A percentile compares a stretch with the other conserved stretches of the same genome.
Conservation (phyloP, 2,113 vertebrate genomes). For the Sylvia atricapilla region DNA sequence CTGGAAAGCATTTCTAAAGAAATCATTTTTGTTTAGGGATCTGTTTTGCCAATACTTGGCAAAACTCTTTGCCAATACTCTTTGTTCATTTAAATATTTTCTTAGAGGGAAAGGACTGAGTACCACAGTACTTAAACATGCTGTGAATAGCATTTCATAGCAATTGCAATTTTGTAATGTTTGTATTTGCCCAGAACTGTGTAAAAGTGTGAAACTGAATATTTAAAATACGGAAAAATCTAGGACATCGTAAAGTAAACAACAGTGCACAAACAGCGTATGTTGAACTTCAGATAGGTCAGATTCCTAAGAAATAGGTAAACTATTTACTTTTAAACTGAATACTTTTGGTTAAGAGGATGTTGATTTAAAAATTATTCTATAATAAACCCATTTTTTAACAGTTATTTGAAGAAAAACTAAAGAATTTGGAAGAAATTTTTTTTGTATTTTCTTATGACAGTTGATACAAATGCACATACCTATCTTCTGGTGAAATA, state of each 20-base stretch:
- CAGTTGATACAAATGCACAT: neutral
- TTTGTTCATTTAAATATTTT: neutral
- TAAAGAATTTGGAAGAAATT: neutral
- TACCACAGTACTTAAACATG: neutral
- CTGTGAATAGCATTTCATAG: neutral
- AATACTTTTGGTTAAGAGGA: neutral
- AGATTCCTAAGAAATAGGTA: neutral
- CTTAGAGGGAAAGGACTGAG: neutral
- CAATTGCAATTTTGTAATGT: neutral
- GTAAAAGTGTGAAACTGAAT: neutral
- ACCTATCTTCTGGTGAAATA: neutral
- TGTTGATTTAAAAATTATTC: neutral
- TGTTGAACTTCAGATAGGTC: neutral
- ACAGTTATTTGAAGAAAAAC: neutral
- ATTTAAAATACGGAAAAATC: neutral
- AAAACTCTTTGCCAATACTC: too few relatives aligned
- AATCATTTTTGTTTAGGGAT: neutral
- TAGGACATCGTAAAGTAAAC: neutral
- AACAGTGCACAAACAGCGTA: neutral
- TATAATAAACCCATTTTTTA: neutral
- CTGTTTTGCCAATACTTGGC: neutral
- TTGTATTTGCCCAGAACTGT: neutral
- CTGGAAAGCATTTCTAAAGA: neutral
- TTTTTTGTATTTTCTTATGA: neutral
- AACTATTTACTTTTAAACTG: neutral